Evolutionary conservation across 2,888 invertebrate genomes (phyloP), one percentile per base, ranked within the genome.

Genomic region (Pasiphila rectangulata): DNA sequence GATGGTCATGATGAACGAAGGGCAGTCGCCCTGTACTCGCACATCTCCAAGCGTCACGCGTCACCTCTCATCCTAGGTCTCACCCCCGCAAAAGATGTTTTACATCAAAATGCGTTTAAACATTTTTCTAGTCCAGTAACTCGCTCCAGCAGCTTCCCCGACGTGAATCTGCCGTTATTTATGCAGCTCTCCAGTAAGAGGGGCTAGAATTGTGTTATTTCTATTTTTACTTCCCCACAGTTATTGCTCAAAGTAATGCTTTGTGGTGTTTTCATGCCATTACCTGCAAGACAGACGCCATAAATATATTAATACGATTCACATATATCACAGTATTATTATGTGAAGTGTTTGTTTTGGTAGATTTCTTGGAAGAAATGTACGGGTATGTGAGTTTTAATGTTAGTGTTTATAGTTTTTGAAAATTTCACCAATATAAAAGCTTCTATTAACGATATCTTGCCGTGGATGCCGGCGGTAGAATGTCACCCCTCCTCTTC

Each of bases 201-300:
- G 62, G 64, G 59, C 70, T 74, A 63, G 63, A 61, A 72, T 72
- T 70, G 69, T 70, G 70, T 79, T 80, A 77, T 72, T 75, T 75
- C 75, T 77, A 77, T 80, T 78, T 77, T 75, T 71, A 69, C 73
- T 70, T 67, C 66, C 72, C 68, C 69, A 52, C 69, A 74, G 69
- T 75, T 79, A 80, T 72, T 68, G 71, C 72, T 62, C 56, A 63
- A 63, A 72, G 72, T 67, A 68, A 71, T 72, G 73, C 75, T 78
- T 72, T 73, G 81, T 73, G 83, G 83, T 84, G 81, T 83, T 81
- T 87, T 84, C 86, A 72, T 83, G 67, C 84, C 85, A 86, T 87
- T 86, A 87, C 87, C 84, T 84, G 83, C 67, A 63, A 76, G 83
- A 83, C 82, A 80, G 81, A 72, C 67, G 72, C 75, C 76, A 83